Evolutionary conservation across 2,797 vertebrate genomes (phyloP), one percentile per base, ranked within the genome.

Genomic region (Argya squamiceps): DNA sequence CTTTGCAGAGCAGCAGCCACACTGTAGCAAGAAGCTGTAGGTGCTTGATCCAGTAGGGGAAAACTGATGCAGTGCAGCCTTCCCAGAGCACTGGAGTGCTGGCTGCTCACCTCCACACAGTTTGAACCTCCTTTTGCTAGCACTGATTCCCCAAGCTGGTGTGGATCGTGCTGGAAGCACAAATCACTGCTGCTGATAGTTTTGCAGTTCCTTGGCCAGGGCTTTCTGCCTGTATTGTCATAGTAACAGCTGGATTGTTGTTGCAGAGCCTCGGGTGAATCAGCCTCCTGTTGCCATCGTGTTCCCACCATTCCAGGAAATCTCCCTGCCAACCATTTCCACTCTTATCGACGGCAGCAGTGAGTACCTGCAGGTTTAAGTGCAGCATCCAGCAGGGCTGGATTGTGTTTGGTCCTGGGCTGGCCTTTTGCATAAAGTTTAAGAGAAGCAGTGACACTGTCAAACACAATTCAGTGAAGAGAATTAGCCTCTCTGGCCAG

Each of bases 341-440:
- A 99, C 99, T 5, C 98, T 99, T 23, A 99, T 99, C n/a, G 99
- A 99, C 27, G 99, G 99, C 98, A 99, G 98, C 98, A 98, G 99
- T 99, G 97, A 99, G 99, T 99, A 97, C 64, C 84, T 63, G n/a
- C 70, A 20, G 32, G 4, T n/a, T 39, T 9, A 3, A 23, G 15
- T 6, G 34, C 77, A 60, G 41, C 18, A 32, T 29, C 30, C 50
- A 44, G 53, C 59, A 20, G 32, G 53, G 53, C 23, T 55, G 43
- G 5, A 15, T 44, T 67, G 27, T 34, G 12, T n/a, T 76, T 64
- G 37, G 3, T 82, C 44, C 63, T 75, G 58, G 60, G 22, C 20
- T 77, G 63, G 13, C 63, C 30, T 27, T 53, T 13, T 53, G 53
- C 39, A 14, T 46, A 4, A 36, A 27, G 44, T 49, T 82, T 59